Conservation (phyloP, 2,113 vertebrate species). For the Ophiodon elongatus region DNA sequence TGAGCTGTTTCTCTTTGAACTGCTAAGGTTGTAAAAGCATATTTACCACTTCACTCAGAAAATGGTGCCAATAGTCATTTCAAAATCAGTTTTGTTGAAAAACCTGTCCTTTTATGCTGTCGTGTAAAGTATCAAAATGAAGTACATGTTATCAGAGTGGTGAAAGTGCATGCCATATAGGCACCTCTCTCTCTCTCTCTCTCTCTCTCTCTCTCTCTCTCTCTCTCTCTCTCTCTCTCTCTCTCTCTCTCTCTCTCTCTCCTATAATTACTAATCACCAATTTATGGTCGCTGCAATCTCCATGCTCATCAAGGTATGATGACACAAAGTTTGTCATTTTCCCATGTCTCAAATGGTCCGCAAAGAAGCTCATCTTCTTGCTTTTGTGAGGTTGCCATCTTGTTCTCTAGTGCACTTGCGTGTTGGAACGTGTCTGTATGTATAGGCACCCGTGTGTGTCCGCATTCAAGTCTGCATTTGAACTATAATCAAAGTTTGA, state of each 20-base stretch:
- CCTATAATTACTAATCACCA: not conserved
- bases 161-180: too few species aligned
- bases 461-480: not conserved
- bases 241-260: too few species aligned
- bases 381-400: not conserved
- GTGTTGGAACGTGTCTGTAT: not conserved
- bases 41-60: conserved; percentile 8
- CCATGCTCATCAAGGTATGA: not conserved
- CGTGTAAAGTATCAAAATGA: not conserved
- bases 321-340: not conserved
- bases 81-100: not conserved
- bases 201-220: too few species aligned
- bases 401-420: not conserved
- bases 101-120: not conserved
- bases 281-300: not conserved
- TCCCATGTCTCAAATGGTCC: too few species aligned
- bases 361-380: not conserved
- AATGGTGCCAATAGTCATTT: not conserved
- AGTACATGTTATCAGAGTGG: too few species aligned
- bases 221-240: too few species aligned
- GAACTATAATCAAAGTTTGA: not conserved
- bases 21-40: not conserved
- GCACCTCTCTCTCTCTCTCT: too few species aligned
- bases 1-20: conserved; percentile 16
- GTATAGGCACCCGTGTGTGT: not conserved